A percentile compares a stretch with the other conserved stretches of the same genome.
These are phyloP conservation scores for Crenichthys baileyi DNA, from an alignment of 2,797 vertebrate species.

Conservation along the genomic window DNA sequence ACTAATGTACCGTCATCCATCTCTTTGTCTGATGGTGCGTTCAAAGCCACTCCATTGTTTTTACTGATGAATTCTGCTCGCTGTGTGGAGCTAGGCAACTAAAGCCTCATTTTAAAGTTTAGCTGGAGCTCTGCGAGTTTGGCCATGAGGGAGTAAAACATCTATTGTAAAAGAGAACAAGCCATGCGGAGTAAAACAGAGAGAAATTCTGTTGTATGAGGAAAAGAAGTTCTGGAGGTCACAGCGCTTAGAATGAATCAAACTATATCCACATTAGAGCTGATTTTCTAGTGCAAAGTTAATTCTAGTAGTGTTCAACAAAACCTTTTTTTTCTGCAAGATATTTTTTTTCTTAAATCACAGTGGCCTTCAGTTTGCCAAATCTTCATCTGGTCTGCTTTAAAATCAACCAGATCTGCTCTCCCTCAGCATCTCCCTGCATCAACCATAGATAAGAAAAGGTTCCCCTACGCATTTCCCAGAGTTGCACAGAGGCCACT, in stretches of 20 bases:
- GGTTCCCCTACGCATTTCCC: slow-evolving; percentile 66
- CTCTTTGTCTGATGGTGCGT: slow-evolving; percentile 29
- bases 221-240: slow-evolving; percentile 44
- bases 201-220: slow-evolving; percentile 37
- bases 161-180: slow-evolving; percentile 34
- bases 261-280: slow-evolving; percentile 5
- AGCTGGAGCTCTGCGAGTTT: slow-evolving; percentile 36
- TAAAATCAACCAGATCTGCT: slow-evolving; percentile 37
- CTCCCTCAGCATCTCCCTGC: slow-evolving; percentile 21
- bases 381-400: slow-evolving; percentile 46
- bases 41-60: slow-evolving; percentile 38
- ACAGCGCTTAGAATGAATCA: slow-evolving; percentile 2
- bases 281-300: slow-evolving; percentile 9
- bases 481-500: slow-evolving; percentile 61
- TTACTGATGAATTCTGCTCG: slow-evolving; percentile 29
- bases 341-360: slow-evolving; percentile 13
- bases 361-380: slow-evolving; percentile 19
- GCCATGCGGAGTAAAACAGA: slow-evolving; percentile 30
- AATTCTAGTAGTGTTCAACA: slow-evolving; percentile 4
- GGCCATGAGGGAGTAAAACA: slow-evolving; percentile 37
- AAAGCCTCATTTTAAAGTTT: slow-evolving; percentile 36
- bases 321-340: slow-evolving; percentile 18
- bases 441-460: slow-evolving; percentile 33
- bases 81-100: slow-evolving; percentile 24
- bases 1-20: slow-evolving; percentile 50